Evolutionary conservation across 2,888 invertebrate genomes (phyloP).

Genomic region (Dolichopus griseipennis): DNA sequence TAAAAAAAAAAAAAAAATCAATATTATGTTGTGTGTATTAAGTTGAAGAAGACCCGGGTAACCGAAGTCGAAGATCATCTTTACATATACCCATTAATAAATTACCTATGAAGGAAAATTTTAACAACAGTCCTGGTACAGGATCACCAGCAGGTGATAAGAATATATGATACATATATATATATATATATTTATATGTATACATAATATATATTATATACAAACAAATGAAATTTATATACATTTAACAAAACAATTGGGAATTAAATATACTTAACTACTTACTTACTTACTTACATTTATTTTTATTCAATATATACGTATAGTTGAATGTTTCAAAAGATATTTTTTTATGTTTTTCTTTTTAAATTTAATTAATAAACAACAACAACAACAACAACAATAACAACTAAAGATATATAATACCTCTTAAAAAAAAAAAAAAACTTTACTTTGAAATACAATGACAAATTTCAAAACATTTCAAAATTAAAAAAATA

Average conservation of each 20-base stretch:
- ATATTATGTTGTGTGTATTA: background rate
- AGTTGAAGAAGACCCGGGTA: slow-evolving; percentile 36
- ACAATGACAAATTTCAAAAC: too few species aligned
- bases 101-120: slow-evolving; percentile 51
- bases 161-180: slow-evolving; percentile 18
- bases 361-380: too few species aligned
- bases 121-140: slow-evolving; percentile 51
- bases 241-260: background rate
- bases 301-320: too few species aligned
- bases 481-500: too few species aligned
- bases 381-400: too few species aligned
- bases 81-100: slow-evolving; percentile 48
- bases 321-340: too few species aligned
- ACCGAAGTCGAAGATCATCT: slow-evolving; percentile 44
- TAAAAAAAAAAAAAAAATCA: too few species aligned
- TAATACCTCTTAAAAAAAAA: too few species aligned
- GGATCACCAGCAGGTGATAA: slow-evolving; percentile 51
- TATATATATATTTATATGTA: background rate
- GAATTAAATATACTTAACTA: background rate
- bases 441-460: too few species aligned
- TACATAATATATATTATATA: background rate
- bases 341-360: too few species aligned
- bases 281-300: too few species aligned
- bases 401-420: too few species aligned
- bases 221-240: background rate